Percentiles rank a stretch among this genome's conserved stretches.
Evolutionary conservation across 2,797 vertebrate genomes (phyloP).

Genomic region (Falco peregrinus): DNA sequence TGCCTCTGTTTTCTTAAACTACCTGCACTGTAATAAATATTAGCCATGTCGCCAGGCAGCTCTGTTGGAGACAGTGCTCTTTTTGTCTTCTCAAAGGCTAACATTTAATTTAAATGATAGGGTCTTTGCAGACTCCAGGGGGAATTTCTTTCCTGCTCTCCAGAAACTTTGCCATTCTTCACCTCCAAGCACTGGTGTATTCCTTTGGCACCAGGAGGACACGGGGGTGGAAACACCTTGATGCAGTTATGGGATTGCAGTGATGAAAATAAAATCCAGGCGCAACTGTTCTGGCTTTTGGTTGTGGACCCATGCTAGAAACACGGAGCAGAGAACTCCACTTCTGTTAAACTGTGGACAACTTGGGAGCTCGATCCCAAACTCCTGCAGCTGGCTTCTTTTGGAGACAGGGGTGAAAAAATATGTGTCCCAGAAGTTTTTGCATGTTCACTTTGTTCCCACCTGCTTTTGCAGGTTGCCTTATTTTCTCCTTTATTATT

Average conservation of each 20-base stretch:
- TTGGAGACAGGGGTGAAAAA: background rate
- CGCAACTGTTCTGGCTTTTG: background rate
- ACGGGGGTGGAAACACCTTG: background rate
- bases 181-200: background rate
- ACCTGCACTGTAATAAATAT: conserved; percentile 77
- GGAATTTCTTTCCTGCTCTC: conserved; percentile 61
- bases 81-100: conserved; percentile 77
- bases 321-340: background rate
- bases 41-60: conserved; percentile 57
- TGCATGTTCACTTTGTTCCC: background rate
- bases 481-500: background rate
- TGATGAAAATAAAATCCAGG: background rate
- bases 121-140: conserved; percentile 67
- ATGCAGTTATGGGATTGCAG: background rate
- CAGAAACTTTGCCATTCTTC: conserved; percentile 49
- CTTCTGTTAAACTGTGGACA: background rate
- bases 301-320: accelerated
- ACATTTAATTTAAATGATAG: conserved; percentile 73
- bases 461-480: background rate
- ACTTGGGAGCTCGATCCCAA: background rate
- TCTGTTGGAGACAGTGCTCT: conserved; percentile 72
- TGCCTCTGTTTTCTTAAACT: conserved; percentile 80
- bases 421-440: background rate
- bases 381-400: background rate
- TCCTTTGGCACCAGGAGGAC: background rate